Conservation (phyloP, 2,888 invertebrate species). For the Galeruca laticollis region DNA sequence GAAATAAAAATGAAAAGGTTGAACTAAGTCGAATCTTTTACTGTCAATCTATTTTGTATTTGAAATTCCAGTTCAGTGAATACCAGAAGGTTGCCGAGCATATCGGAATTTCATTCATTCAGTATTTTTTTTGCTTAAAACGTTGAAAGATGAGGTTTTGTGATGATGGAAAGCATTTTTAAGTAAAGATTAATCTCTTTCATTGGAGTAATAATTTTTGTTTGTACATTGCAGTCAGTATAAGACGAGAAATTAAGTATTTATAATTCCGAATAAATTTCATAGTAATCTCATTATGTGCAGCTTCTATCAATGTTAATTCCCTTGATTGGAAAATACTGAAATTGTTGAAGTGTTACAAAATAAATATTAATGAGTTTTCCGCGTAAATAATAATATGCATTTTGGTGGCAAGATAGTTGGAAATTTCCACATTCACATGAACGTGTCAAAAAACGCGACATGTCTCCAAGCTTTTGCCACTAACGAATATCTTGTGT, state of each 20-base stretch:
- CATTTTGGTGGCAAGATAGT: slow-evolving; percentile 4
- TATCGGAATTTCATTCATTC: too few species aligned
- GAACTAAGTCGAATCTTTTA: too few species aligned
- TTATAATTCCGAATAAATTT: neutral
- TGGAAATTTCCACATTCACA: slow-evolving; percentile 2
- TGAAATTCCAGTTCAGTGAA: too few species aligned
- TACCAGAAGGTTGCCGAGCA: too few species aligned
- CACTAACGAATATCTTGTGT: slow-evolving; percentile 15
- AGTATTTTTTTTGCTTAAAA: too few species aligned
- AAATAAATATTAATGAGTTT: slow-evolving; percentile 8
- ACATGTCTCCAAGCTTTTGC: slow-evolving; percentile 3
- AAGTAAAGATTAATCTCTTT: too few species aligned
- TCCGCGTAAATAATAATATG: slow-evolving; percentile 4
- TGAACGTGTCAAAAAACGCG: slow-evolving; percentile 13
- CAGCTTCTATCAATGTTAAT: neutral
- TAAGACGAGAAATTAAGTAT: neutral
- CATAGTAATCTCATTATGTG: neutral
- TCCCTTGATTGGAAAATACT: neutral
- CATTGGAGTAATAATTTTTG: neutral
- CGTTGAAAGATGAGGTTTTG: too few species aligned
- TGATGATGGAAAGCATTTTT: too few species aligned
- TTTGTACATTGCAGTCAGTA: too few species aligned
- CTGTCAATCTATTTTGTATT: too few species aligned
- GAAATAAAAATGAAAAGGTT: too few species aligned
- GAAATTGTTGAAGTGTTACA: neutral